Conservation (phyloP, 2,888 invertebrate genomes). For the Ophonus ardosiacus region DNA sequence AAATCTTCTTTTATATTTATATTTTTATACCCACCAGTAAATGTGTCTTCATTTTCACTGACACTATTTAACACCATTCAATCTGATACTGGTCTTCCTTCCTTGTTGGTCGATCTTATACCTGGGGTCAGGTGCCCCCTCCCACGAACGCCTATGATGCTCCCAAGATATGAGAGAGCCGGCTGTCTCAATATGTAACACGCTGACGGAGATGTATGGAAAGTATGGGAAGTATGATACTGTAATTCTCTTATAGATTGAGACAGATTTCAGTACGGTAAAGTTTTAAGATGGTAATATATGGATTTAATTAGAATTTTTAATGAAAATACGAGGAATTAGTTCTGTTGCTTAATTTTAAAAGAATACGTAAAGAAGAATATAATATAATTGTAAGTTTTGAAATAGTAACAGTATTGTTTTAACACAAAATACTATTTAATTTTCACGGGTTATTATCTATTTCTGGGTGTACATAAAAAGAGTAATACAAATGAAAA, state of each 20-base stretch:
- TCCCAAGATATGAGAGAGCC: neutral
- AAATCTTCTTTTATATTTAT: neutral
- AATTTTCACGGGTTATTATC: too few species aligned
- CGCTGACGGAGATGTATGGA: neutral
- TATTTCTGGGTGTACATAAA: neutral
- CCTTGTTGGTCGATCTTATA: constrained; percentile 4
- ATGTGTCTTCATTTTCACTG: neutral
- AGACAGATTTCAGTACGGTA: neutral
- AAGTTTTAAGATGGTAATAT: neutral
- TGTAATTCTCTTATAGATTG: neutral
- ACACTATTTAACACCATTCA: neutral
- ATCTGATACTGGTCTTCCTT: constrained; percentile 12
- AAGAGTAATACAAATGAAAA: too few species aligned
- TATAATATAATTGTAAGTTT: neutral
- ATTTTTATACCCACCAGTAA: neutral
- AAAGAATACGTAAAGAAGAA: neutral
- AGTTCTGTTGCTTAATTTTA: neutral
- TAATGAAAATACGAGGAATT: neutral
- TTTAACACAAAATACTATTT: neutral
- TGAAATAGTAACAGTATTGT: neutral
- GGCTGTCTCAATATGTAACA: neutral
- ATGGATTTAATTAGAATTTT: neutral
- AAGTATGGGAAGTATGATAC: neutral
- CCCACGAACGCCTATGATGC: constrained; percentile 3
- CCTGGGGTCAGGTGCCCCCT: constrained; percentile 10